Conservation (phyloP, 2,113 vertebrate species). For the Terrapene triunguis region DNA sequence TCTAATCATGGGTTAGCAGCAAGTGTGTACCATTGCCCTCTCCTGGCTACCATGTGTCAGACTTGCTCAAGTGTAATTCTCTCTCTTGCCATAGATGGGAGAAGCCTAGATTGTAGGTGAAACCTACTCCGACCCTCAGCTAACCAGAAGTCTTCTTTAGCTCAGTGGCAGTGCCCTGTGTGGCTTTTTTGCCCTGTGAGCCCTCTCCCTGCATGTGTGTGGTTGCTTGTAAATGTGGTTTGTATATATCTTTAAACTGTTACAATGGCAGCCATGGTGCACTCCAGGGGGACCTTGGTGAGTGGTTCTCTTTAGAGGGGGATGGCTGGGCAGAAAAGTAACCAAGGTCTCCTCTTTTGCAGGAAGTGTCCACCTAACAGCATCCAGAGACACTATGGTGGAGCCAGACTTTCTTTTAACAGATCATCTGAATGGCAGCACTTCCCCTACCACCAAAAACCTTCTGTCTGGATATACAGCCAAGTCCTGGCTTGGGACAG, state of each 20-base stretch:
- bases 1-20: not conserved
- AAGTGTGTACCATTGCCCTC: constrained; percentile 6
- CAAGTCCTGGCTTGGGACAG: not conserved
- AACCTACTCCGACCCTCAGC: not conserved
- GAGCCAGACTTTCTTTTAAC: accelerated
- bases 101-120: not conserved
- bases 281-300: not conserved
- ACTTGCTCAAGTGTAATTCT: not conserved
- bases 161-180: not conserved
- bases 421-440: accelerated
- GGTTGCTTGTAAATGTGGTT: not conserved
- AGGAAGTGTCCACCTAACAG: not conserved
- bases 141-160: not conserved
- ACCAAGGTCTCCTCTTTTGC: not conserved
- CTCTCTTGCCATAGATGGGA: not conserved
- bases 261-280: not conserved
- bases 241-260: not conserved
- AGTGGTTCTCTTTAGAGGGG: not conserved
- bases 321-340: not conserved
- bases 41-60: not conserved
- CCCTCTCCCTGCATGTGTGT: accelerated
- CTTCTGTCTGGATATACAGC: not conserved
- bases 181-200: not conserved
- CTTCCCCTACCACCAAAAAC: accelerated
- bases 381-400: not conserved